Percentiles rank a stretch among this genome's conserved stretches.
Evolutionary conservation across 2,797 vertebrate species (phyloP).

Genomic region (Molossus molossus): DNA sequence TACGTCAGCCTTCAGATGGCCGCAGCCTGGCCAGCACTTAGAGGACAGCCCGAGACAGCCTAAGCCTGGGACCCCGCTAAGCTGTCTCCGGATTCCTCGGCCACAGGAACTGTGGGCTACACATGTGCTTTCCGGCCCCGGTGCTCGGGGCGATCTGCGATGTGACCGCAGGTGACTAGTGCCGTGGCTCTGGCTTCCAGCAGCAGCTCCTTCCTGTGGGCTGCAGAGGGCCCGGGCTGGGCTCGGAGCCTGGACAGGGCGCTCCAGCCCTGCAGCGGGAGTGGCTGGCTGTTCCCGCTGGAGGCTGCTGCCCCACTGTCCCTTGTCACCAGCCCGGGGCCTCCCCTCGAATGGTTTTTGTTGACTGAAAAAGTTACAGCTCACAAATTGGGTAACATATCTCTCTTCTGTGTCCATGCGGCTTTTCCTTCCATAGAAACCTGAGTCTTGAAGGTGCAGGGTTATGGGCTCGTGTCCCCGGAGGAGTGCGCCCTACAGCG

Average conservation of each 20-base stretch:
- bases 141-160: not conserved
- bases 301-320: not conserved
- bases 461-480: too few relatives aligned
- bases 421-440: not conserved
- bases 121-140: not conserved
- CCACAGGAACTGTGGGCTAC: fast-evolving
- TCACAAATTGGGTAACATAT: not conserved
- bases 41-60: not conserved
- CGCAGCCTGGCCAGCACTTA: not conserved
- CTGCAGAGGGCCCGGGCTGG: not conserved
- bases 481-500: fast-evolving
- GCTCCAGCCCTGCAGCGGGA: not conserved
- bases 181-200: fast-evolving
- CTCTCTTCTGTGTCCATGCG: not conserved
- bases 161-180: not conserved
- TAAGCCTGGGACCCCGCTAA: not conserved
- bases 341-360: not conserved
- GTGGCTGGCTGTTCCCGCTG: not conserved
- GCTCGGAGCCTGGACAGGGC: not conserved
- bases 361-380: not conserved
- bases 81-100: not conserved
- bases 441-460: not conserved
- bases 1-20: fast-evolving
- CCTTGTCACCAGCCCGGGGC: too few relatives aligned
- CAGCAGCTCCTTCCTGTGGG: not conserved